Conservation (phyloP, 2,888 invertebrate genomes). For the Mesoligia furuncula region DNA sequence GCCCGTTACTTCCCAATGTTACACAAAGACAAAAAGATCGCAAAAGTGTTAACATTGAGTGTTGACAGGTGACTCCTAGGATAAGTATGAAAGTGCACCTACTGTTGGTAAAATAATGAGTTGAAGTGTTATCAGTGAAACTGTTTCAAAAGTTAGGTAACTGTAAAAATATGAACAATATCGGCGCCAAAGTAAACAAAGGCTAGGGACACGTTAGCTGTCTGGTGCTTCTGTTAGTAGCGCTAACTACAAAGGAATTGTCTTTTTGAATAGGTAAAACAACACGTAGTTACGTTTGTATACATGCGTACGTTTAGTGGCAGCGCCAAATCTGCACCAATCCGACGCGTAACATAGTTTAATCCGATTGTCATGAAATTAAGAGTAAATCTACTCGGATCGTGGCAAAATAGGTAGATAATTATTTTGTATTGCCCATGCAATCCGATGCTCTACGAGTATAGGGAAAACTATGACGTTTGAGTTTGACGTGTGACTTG, state of each 20-base stretch:
- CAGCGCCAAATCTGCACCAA: not conserved
- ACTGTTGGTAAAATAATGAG: conserved; percentile 16
- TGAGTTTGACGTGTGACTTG: not conserved
- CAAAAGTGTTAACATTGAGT: conserved; percentile 69
- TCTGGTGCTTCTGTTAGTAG: conserved; percentile 37
- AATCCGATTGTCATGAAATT: not conserved
- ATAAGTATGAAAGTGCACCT: conserved; percentile 52
- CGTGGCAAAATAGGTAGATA: not conserved
- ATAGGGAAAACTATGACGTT: not conserved
- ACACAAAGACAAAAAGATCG: conserved; percentile 68
- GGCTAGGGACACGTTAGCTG: conserved; percentile 16
- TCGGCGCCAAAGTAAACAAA: conserved; percentile 48
- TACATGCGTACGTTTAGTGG: no score
- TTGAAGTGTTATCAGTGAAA: conserved; percentile 52
- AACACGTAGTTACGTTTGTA: conserved; percentile 6
- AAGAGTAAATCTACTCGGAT: not conserved
- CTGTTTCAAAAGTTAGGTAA: conserved; percentile 43
- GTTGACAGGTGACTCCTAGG: conserved; percentile 61
- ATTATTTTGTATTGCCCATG: not conserved
- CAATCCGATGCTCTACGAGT: not conserved
- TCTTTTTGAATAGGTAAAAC: conserved; percentile 21
- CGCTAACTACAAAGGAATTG: conserved; percentile 36
- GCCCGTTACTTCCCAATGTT: conserved; percentile 67
- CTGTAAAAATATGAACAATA: conserved; percentile 50
- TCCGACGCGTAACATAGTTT: not conserved